phyloP scores from a whole-genome alignment of 2,797 vertebrate genomes.

The Perodicticus potto region DNA sequence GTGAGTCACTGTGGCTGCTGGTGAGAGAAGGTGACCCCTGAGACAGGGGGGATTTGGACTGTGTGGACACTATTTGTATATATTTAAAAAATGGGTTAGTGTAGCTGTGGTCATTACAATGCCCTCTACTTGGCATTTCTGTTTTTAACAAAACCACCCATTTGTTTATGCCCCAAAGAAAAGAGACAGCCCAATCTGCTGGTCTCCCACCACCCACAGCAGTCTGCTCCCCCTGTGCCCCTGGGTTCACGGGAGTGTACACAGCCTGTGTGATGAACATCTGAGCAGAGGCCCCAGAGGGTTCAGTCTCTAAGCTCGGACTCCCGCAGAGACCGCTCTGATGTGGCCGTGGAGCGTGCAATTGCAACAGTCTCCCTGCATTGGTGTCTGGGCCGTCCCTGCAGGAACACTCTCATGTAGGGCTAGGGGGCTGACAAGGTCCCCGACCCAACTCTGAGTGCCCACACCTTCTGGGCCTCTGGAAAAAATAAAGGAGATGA shows the following conservation, averaged over 20 bases:
- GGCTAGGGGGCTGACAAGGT: fast-evolving
- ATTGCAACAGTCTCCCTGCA: fast-evolving
- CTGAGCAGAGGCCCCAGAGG: neutral
- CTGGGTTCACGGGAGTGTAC: neutral
- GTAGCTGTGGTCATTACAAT: neutral
- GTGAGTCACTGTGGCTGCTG: neutral
- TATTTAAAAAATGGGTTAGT: neutral
- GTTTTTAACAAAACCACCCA: neutral
- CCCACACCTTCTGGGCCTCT: neutral
- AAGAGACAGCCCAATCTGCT: neutral
- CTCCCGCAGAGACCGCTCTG: neutral
- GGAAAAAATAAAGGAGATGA: too few species aligned
- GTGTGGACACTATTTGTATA: too few species aligned
- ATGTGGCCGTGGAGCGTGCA: neutral
- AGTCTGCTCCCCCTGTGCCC: too few species aligned
- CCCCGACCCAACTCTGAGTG: neutral
- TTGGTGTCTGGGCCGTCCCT: neutral
- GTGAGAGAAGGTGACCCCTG: fast-evolving
- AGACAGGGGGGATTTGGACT: neutral
- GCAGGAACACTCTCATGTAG: neutral
- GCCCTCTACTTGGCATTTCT: neutral
- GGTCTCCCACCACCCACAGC: fast-evolving
- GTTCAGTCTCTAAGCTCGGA: neutral
- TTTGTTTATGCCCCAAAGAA: neutral
- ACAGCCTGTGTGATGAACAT: neutral